Base-by-base conservation (phyloP, 2,888 invertebrate genomes). In the Catonia carolina region DNA sequence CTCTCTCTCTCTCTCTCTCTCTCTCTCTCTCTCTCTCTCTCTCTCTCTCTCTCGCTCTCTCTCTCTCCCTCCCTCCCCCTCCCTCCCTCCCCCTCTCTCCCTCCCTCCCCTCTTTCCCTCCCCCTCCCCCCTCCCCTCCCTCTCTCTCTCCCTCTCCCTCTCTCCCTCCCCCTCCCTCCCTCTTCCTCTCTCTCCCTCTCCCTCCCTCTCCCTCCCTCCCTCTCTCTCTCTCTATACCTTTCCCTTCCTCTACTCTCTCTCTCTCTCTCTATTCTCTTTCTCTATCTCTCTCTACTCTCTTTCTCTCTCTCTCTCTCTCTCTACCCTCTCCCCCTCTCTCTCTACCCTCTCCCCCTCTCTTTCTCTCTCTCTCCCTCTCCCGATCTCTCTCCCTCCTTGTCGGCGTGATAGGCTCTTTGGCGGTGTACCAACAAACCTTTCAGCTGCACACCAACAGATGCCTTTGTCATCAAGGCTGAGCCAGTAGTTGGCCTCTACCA, bases 1-100 rank as follows among this genome's bases (percentile, higher is more conserved):
- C 60, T 59, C 59, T 51, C 59, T 52, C 62, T 58, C 59, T 59
- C 55, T 60, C 60, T 58, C 17, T 55, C 50, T 42, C 53, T 31
- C 50, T 50, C 49, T 54, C 53, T 50, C 41, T 31, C 23, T 18
- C 39, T 36, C 47, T 39, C 37, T 52, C 35, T 53, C 31, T 20
- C 47, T 17, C 17, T 22, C 36, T 49, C 54, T 60, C 36, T 37
- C 33, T 18, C 60, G 59, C 61, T 58, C 59, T 60, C 56, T 52
- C 54, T 45, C 59, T 49, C 18, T 45, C 56, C 53, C 59, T 53
- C 55, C 59, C 58, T 51, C 58, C 53, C 56, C 55, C 41, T 15
- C 42, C 33, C 27, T 22, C 41, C 14, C 27, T 47, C 58, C 60
- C n/a, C 36, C 27, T 57, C 53, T 35, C 54, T 36, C 39, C 12